Evolutionary conservation across 2,113 vertebrate genomes (phyloP).

Genomic region (Poicephalus meyeri): DNA sequence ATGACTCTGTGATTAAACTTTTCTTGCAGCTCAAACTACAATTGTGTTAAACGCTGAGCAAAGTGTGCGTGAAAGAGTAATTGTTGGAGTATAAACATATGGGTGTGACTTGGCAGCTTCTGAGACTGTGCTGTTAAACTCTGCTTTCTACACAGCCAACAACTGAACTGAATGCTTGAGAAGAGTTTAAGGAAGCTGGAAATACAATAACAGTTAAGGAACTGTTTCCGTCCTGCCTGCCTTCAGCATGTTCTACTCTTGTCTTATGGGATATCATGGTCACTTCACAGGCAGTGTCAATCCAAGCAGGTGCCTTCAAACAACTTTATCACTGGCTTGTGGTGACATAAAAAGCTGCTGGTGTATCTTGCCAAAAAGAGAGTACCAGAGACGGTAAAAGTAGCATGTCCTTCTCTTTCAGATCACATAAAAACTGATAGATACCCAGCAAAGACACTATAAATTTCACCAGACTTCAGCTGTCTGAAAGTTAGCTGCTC

Average conservation of each 20-base stretch:
- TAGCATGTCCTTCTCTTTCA: not conserved
- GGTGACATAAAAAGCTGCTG: not conserved
- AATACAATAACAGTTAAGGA: not conserved
- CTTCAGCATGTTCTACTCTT: not conserved
- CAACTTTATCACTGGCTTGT: not conserved
- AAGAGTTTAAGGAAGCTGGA: not conserved
- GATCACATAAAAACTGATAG: not conserved
- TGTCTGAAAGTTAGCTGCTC: not conserved
- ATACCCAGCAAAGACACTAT: not conserved
- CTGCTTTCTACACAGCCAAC: not conserved
- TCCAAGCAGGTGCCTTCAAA: not conserved
- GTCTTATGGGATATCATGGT: not conserved
- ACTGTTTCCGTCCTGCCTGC: fast-evolving
- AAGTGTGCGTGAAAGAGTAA: not conserved
- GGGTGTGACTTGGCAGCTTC: not conserved
- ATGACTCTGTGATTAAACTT: not conserved
- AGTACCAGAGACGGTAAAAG: not conserved
- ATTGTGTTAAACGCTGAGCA: not conserved
- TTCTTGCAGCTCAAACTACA: not conserved
- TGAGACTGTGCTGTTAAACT: not conserved
- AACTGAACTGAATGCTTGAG: not conserved
- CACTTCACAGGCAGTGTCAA: not conserved
- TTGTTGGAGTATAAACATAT: not conserved
- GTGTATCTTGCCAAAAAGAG: fast-evolving
- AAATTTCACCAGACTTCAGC: not conserved